These are phyloP conservation scores for Dioctria linearis DNA, from an alignment of 2,888 invertebrate genomes.

Conservation along the genomic window DNA sequence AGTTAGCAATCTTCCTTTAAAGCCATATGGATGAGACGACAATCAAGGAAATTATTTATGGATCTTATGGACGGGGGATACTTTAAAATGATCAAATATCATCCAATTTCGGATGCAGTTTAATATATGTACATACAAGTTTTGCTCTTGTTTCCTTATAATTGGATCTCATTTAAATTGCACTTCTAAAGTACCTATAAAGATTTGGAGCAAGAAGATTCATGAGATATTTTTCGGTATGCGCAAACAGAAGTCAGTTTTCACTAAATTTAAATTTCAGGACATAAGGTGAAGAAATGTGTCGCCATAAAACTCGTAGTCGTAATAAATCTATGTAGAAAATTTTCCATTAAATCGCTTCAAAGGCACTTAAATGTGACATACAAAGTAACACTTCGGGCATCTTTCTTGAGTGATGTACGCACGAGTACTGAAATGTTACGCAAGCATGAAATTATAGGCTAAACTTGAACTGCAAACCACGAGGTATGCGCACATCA, in stretches of 20 bases:
- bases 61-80: neutral
- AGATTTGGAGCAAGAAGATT: no score
- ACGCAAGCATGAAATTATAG: conserved; percentile 40
- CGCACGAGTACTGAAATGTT: conserved; percentile 30
- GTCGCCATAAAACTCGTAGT: neutral
- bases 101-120: neutral
- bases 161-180: no score
- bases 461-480: conserved; percentile 43
- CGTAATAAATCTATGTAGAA: conserved; percentile 12
- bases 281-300: conserved; percentile 11
- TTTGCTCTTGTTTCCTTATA: no score
- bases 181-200: no score
- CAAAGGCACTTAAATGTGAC: conserved; percentile 5
- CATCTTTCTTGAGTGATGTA: neutral
- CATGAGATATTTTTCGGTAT: no score
- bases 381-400: conserved; percentile 7
- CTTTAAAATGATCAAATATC: neutral
- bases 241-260: no score
- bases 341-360: conserved; percentile 22
- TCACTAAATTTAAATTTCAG: neutral
- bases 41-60: conserved; percentile 8
- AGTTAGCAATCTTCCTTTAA: neutral
- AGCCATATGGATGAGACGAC: neutral
- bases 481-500: conserved; percentile 28
- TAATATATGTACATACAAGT: no score